A percentile compares a stretch with the other conserved stretches of the same genome.
These are phyloP conservation scores for Caenorhabditis tropicalis DNA, from an alignment of 1,140 invertebrate genomes.

Conservation along the genomic window DNA sequence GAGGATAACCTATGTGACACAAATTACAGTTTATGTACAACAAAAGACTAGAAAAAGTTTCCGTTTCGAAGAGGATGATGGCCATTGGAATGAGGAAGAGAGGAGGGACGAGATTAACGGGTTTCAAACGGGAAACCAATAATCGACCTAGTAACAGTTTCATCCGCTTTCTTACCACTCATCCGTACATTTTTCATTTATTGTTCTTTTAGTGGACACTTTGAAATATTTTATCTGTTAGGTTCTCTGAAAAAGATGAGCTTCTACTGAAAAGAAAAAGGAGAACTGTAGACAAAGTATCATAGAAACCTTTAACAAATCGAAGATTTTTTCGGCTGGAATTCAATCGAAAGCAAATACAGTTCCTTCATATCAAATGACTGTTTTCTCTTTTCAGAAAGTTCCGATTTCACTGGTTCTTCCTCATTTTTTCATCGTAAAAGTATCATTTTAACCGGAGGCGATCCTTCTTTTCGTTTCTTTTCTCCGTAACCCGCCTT, in stretches of 20 bases:
- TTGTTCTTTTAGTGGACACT: neutral
- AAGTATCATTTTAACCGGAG: slow-evolving; percentile 24
- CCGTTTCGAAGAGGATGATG: neutral
- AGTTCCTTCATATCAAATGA: too few species aligned
- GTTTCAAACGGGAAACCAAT: slow-evolving; percentile 2
- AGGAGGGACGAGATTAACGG: neutral
- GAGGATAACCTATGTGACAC: neutral
- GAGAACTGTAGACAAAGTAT: too few species aligned
- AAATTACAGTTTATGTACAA: slow-evolving; percentile 37
- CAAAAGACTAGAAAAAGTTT: neutral
- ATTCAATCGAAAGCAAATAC: too few species aligned
- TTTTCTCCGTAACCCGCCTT: neutral
- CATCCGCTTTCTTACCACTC: slow-evolving; percentile 39
- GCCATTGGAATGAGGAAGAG: neutral
- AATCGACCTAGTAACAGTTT: slow-evolving; percentile 29
- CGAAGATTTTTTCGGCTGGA: too few species aligned
- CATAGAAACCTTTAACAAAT: too few species aligned
- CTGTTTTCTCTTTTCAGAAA: too few species aligned
- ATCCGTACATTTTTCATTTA: neutral
- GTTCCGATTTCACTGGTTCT: neutral
- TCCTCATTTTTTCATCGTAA: neutral
- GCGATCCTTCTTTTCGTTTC: neutral
- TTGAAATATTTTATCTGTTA: too few species aligned
- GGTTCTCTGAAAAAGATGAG: too few species aligned
- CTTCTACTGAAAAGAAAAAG: too few species aligned